Evolutionary conservation across 2,113 vertebrate species (phyloP), one percentile per base, ranked within the genome.

Genomic region (Lasiurus cinereus): DNA sequence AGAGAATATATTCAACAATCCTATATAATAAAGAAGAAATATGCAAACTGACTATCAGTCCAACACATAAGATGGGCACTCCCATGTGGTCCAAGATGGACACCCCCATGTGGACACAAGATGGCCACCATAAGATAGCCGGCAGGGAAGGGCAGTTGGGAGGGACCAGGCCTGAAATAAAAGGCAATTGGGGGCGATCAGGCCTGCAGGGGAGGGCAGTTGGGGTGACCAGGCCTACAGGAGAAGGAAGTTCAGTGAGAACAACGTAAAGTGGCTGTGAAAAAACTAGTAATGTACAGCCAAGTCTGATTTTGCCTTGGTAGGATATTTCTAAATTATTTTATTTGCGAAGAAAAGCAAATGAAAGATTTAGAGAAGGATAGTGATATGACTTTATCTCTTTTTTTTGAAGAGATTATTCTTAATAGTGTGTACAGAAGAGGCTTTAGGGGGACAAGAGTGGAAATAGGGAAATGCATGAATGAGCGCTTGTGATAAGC

Each of bases 321-420:
- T 92, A 64, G 92, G 72, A 54, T 87, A 88, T 94, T 95, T 91
- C 70, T 79, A 19, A 76, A 24, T 92, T 90, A 90, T 36, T 94
- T 69, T 59, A 3, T 93, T 91, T 96, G 33, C 29, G 72, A 94
- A 33, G 36, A 66, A 48, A 93, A 78, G 33, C 46, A 80, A 91
- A 15, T 12, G 27, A 91, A 96, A 78, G 39, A 80, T 52, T 91
- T 96, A 72, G 87, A 87, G 92, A 59, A 94, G 33, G 43, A 22
- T 92, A 76, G 46, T 83, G 15, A 80, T 73, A 18, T 86, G 21
- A 83, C 79, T 79, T 91, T 39, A 46, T 92, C 7, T 91, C 33
- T 46, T 46, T 46, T 46, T 95, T 80, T 62, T 82, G 4, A 91
- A 93, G 66, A 33, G 33, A 72, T 87, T 89, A 48, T 11, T 62